Base-by-base conservation (phyloP, 2,888 invertebrate species). In the Cheilosia impressa region DNA sequence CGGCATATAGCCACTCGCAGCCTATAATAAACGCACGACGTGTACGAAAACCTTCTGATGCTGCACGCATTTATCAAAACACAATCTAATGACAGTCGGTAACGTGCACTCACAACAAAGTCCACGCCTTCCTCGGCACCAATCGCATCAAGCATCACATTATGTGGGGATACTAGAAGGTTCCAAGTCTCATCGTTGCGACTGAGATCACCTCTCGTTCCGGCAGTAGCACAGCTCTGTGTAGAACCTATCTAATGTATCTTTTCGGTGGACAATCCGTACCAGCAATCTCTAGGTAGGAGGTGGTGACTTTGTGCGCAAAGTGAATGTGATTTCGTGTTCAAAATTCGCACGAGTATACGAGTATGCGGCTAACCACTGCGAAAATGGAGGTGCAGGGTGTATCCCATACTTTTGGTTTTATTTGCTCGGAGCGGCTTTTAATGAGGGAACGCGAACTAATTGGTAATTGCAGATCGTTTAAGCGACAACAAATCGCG, bases 381-480 rank as follows among this genome's bases (percentile, higher is more conserved):
- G 38, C 62, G 43, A 79, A 75, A 69, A 75, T 69, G 84, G 80
- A 73, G 76, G 66, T 73, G 66, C 72, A 57, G 38, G 9, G 17
- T 38, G 22, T 38, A 31, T 58, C 27, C 50, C 24, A 38, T 55
- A 4, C 47, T 34, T 52, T 63, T 4, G 27, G 27, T 53, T 43
- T 52, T 66, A 53, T 76, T 77, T 69, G 50, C 45, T 68, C 50
- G 27, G 34, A 85, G 68, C 81, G 68, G 85, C 81, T 77, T 85
- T 85, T 81, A 85, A 85, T 85, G 81, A 85, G 76, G 76, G 50
- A 81, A 68, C 72, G 72, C 72, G 68, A 85, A 72, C 85, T 85
- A 85, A 85, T 85, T 85, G 85, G 81, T 85, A 68, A 81, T 85
- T 85, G 85, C 68, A 80, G 85, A 85, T 85, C 81, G 81, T 71